phyloP scores from a whole-genome alignment of 1,140 invertebrate species.

The Globodera rostochiensis region DNA sequence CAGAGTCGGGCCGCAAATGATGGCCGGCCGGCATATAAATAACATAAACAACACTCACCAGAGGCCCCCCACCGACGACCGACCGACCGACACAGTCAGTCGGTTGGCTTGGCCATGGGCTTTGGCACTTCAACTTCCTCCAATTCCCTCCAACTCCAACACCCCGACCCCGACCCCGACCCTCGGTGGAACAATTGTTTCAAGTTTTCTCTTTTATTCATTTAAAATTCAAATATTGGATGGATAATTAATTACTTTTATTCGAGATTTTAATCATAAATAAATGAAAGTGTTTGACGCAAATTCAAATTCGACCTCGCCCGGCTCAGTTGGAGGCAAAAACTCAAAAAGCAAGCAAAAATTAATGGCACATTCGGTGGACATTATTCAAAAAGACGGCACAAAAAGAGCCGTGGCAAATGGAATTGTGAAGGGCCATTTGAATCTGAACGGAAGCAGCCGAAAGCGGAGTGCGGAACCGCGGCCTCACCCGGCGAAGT shows the following conservation, averaged over 20 bases:
- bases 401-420: background rate
- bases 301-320: background rate
- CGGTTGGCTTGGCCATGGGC: too few relatives aligned
- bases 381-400: background rate
- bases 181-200: too few relatives aligned
- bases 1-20: constrained; percentile 1
- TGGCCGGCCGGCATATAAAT: constrained; percentile 3
- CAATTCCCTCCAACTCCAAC: too few relatives aligned
- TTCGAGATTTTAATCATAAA: too few relatives aligned
- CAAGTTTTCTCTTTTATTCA: background rate
- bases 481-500: constrained; percentile 1
- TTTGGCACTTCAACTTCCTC: too few relatives aligned
- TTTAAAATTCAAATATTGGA: background rate
- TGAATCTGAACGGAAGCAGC: constrained; percentile 5
- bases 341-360: background rate
- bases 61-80: background rate
- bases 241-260: too few relatives aligned
- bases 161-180: too few relatives aligned
- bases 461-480: constrained; percentile 4
- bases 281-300: too few relatives aligned
- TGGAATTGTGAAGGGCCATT: background rate
- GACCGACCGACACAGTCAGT: background rate
- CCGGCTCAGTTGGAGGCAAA: background rate
- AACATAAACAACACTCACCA: constrained; percentile 10
- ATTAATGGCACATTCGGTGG: background rate